Evolutionary conservation across 2,113 vertebrate genomes (phyloP).

Genomic region (Mus pahari): DNA sequence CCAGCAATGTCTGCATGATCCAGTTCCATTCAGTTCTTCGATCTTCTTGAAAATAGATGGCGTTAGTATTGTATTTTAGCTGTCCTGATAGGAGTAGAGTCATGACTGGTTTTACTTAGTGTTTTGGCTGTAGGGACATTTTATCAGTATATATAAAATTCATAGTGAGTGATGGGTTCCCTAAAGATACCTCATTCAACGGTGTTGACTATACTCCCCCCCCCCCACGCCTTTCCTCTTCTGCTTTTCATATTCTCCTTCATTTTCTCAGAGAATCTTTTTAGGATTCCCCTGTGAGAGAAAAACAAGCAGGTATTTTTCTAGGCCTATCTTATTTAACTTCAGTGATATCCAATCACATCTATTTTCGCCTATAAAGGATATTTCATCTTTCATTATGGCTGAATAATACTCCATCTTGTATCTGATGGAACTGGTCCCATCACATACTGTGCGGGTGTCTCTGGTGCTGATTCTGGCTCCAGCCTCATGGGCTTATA

Average conservation of each 20-base stretch:
- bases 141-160: neutral
- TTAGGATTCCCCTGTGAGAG: neutral
- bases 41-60: neutral
- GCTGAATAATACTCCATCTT: neutral
- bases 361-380: neutral
- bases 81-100: neutral
- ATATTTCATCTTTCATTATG: neutral
- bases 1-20: neutral
- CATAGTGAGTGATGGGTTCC: neutral
- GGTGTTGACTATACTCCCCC: neutral
- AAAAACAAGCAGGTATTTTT: neutral
- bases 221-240: fast-evolving
- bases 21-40: neutral
- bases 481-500: neutral
- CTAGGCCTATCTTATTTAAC: neutral
- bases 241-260: neutral
- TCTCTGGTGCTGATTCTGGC: neutral
- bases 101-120: neutral
- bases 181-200: neutral
- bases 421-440: too few relatives aligned
- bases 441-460: neutral
- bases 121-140: neutral
- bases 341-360: neutral
- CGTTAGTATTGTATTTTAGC: neutral
- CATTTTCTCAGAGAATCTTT: neutral